Evolutionary conservation across 1,140 invertebrate genomes (phyloP).

Genomic region (Mylabris phalerata): DNA sequence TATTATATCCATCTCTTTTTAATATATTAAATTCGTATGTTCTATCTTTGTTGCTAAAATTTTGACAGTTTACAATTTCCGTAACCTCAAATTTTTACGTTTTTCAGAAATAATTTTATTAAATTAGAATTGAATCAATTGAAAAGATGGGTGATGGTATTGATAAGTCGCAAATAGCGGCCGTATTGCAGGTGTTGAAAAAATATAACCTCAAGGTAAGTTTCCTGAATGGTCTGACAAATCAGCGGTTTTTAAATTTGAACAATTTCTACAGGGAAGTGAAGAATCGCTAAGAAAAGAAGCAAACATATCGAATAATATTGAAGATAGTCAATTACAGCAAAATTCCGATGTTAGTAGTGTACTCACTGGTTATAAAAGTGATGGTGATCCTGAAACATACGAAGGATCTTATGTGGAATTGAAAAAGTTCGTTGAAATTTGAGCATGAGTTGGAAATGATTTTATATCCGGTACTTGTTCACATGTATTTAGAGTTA

Average conservation of each 20-base stretch:
- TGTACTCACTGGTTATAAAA: conserved; percentile 79
- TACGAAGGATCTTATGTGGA: conserved; percentile 84
- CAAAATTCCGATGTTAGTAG: conserved; percentile 74
- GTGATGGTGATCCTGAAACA: conserved; percentile 83
- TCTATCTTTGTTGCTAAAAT: no score
- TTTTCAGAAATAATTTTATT: no score
- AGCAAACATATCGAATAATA: conserved; percentile 61
- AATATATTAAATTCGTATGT: no score
- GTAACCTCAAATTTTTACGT: no score
- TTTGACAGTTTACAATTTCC: no score
- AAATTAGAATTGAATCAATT: no score
- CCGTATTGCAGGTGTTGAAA: no score
- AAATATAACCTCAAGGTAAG: conserved; percentile 85
- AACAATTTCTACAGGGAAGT: conserved; percentile 56
- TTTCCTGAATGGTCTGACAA: conserved; percentile 14
- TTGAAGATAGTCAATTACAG: conserved; percentile 47
- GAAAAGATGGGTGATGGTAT: no score
- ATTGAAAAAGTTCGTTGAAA: conserved; percentile 86
- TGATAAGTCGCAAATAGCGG: no score
- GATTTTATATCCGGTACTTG: conserved; percentile 89
- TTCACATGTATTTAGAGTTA: no score
- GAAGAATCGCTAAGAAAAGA: conserved; percentile 82
- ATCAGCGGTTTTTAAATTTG: conserved; percentile 5
- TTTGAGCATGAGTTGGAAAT: conserved; percentile 92
- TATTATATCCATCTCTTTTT: no score